Base-by-base conservation (phyloP, 64 coral and sea anemone genomes). In the Trachythela sp. region DNA sequence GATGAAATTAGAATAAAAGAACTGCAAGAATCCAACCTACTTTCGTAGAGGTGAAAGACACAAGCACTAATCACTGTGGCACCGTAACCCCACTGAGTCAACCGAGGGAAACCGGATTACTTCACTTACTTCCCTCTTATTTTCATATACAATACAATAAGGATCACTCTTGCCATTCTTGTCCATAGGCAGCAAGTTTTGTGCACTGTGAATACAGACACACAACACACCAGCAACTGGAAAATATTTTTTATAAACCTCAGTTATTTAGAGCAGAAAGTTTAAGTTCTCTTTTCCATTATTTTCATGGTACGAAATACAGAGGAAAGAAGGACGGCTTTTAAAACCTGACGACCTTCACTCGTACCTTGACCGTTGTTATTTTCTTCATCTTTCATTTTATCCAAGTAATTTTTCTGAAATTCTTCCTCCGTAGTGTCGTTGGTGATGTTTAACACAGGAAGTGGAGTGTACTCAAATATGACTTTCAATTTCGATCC, bases 61-160 rank as follows among this genome's bases (percentile, higher is more conserved):
- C 4, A 45, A 11, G 42, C 42, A 45, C 42, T 45, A 45, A 45
- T 4, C 42, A 45, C 11, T 45, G 4, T 45, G 42, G 4, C 11
- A 45, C 42, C 42, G 11, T 45, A 45, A 45, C 42, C 4, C 4
- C 4, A 45, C 42, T 45, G 42, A 45, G 42, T 11, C n/a, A n/a
- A n/a, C n/a, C n/a, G n/a, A n/a, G n/a, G 56, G 32, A 0, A 86
- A 54, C 32, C 37, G 37, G 13, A 35, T 27, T 54, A 10, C 40
- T 87, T 27, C 30, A 10, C 40, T 87, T 27, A 94, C 92, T 36
- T 85, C 41, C 15, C 40, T 91, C 29, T 70, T 35, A 70, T 94
- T 94, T 41, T 84, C 89, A 86, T 94, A 94, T 13, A 94, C 86
- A n/a, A 91, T 31, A n/a, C 92, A 94, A 50, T 94, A 94, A 20